These are phyloP conservation scores for Mechanitis messenoides DNA, from an alignment of 2,888 invertebrate genomes.

Conservation along the genomic window DNA sequence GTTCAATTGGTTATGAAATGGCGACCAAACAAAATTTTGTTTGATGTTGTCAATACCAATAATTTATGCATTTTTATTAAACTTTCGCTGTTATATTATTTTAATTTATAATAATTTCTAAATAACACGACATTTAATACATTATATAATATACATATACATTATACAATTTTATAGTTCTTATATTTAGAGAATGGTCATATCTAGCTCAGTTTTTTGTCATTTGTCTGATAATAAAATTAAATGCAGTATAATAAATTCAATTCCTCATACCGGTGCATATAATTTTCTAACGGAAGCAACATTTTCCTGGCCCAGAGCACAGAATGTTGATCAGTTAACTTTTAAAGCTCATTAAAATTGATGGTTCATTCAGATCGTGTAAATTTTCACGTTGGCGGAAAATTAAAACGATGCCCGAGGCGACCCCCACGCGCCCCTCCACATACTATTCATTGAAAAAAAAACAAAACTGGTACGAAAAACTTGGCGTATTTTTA, in stretches of 20 bases:
- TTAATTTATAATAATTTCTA: too few relatives aligned
- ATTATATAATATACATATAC: too few relatives aligned
- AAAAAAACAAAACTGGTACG: slow-evolving; percentile 53
- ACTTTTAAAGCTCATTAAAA: slow-evolving; percentile 75
- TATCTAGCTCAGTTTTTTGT: too few relatives aligned
- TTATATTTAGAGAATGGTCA: too few relatives aligned
- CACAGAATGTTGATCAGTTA: slow-evolving; percentile 60
- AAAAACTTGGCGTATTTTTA: slow-evolving; percentile 55
- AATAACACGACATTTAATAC: too few relatives aligned
- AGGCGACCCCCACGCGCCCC: slow-evolving; percentile 42
- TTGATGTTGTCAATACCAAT: slow-evolving; percentile 1
- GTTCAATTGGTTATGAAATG: slow-evolving; percentile 22
- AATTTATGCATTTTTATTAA: neutral
- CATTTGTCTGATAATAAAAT: too few relatives aligned
- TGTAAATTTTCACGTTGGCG: slow-evolving; percentile 67
- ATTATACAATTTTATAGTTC: too few relatives aligned
- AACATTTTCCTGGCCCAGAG: slow-evolving; percentile 29
- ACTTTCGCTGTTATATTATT: too few relatives aligned
- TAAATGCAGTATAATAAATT: slow-evolving; percentile 3
- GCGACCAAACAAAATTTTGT: neutral
- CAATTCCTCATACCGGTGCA: slow-evolving; percentile 10
- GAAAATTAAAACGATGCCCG: slow-evolving; percentile 75
- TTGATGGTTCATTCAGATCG: slow-evolving; percentile 70
- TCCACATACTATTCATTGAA: slow-evolving; percentile 40
- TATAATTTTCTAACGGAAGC: slow-evolving; percentile 31